phyloP scores from a whole-genome alignment of 2,113 vertebrate species.

The Nerophis ophidion region DNA sequence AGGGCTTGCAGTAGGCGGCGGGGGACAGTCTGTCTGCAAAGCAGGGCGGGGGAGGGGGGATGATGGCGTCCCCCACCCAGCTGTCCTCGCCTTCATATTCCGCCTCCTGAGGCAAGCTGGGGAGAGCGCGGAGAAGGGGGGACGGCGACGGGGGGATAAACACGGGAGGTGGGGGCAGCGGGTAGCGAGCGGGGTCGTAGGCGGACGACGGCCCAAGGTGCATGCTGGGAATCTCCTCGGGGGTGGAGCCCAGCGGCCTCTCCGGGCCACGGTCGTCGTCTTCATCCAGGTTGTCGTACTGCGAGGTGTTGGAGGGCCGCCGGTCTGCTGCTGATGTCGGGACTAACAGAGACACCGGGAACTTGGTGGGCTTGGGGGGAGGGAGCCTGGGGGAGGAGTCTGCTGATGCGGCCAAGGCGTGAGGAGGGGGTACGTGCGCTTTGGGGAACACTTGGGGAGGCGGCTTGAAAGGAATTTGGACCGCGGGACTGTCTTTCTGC shows the following conservation, averaged over 20 bases:
- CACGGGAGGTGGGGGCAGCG: slow-evolving; percentile 44
- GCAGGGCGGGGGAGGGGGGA: slow-evolving; percentile 41
- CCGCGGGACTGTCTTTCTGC: neutral
- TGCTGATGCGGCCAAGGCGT: slow-evolving; percentile 11
- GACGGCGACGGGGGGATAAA: slow-evolving; percentile 45
- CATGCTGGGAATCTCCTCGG: slow-evolving; percentile 31
- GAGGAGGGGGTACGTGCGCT: slow-evolving; percentile 15
- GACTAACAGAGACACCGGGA: slow-evolving; percentile 47
- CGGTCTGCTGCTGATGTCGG: slow-evolving; percentile 24
- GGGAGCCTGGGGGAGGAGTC: slow-evolving; percentile 28
- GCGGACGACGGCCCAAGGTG: slow-evolving; percentile 3
- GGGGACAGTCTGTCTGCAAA: slow-evolving; percentile 49
- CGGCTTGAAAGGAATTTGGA: neutral
- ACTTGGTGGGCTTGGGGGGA: slow-evolving; percentile 46
- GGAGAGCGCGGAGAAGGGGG: slow-evolving; percentile 24
- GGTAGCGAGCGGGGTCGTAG: slow-evolving; percentile 37
- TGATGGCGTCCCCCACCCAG: slow-evolving; percentile 51
- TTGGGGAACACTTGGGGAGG: slow-evolving; percentile 22
- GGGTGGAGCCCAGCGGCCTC: slow-evolving; percentile 42
- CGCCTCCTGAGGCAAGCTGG: slow-evolving; percentile 53
- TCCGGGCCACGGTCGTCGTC: slow-evolving; percentile 50
- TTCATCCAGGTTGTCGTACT: slow-evolving; percentile 66
- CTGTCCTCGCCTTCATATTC: slow-evolving; percentile 37
- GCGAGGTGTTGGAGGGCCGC: slow-evolving; percentile 60
- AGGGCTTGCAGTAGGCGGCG: slow-evolving; percentile 23